Percentiles rank a stretch among this genome's conserved stretches.
phyloP scores from a whole-genome alignment of 64 coral and sea anemone species.

The Acropora yongei region DNA sequence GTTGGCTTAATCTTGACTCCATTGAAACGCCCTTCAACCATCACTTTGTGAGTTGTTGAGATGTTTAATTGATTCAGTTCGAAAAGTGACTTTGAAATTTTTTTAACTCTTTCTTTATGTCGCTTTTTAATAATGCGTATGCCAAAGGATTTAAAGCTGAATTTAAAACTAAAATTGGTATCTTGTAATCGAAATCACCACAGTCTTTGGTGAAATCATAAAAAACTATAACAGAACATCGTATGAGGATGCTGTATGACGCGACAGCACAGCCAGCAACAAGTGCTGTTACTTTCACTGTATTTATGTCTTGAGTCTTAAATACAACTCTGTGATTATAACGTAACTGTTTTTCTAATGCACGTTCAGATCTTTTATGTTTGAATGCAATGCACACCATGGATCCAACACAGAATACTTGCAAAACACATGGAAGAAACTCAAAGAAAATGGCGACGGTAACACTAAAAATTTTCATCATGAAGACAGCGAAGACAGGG shows the following conservation, averaged over 20 bases:
- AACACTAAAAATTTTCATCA: not conserved
- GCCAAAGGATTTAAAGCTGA: not conserved
- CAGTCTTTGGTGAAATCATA: not conserved
- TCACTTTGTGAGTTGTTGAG: too few species aligned
- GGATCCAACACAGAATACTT: not conserved
- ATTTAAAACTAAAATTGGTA: constrained; percentile 22
- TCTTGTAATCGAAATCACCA: not conserved
- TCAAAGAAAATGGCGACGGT: not conserved
- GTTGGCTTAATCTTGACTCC: too few species aligned
- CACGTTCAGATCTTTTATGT: not conserved
- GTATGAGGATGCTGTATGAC: not conserved
- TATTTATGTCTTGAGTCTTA: not conserved
- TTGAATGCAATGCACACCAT: not conserved
- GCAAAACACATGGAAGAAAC: not conserved
- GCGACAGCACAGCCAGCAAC: not conserved
- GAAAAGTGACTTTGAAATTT: not conserved
- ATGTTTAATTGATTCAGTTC: too few species aligned
- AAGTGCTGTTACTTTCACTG: not conserved
- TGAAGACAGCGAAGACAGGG: not conserved
- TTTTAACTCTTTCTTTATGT: not conserved
- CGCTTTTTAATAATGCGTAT: not conserved
- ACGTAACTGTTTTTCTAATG: not conserved
- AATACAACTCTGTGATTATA: not conserved
- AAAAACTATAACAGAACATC: not conserved
- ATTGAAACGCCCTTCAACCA: too few species aligned